These are phyloP conservation scores for Urophycis tenuis DNA, from an alignment of 2,797 vertebrate species.

Conservation along the genomic window DNA sequence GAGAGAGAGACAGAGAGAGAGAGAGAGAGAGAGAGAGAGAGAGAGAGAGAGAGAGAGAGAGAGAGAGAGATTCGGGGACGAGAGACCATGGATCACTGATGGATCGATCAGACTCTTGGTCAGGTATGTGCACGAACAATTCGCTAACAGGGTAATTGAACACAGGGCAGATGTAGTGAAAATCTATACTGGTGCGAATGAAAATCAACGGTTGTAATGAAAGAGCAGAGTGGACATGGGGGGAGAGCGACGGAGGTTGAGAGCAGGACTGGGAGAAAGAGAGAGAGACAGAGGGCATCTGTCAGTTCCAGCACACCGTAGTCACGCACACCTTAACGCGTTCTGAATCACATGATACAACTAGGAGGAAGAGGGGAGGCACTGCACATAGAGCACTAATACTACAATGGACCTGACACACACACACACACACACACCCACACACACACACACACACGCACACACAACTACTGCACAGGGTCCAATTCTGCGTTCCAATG, in stretches of 20 bases:
- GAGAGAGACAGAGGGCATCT: constrained; percentile 47
- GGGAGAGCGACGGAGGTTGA: constrained; percentile 19
- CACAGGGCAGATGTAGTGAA: not conserved
- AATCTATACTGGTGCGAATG: constrained; percentile 41
- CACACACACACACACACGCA: constrained; percentile 15
- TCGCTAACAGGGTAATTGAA: constrained; percentile 22
- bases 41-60: not conserved
- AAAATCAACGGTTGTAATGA: constrained; percentile 51
- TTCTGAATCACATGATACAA: constrained; percentile 58
- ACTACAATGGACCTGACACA: constrained; percentile 50
- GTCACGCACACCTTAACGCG: constrained; percentile 50
- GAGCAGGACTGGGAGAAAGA: not conserved
- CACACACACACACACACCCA: not conserved
- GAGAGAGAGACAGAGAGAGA: not conserved
- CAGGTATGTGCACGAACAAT: constrained; percentile 45
- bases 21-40: not conserved
- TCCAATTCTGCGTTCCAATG: constrained; percentile 71
- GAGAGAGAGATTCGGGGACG: constrained; percentile 5
- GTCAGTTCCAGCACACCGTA: constrained; percentile 43
- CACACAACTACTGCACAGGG: constrained; percentile 53
- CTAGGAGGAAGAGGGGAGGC: constrained; percentile 49
- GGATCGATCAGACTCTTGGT: constrained; percentile 46
- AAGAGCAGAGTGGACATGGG: constrained; percentile 39
- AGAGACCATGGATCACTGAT: constrained; percentile 52
- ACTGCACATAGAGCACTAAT: constrained; percentile 66